Conservation (phyloP, 2,113 vertebrate species). For the Variabilichromis moorii region DNA sequence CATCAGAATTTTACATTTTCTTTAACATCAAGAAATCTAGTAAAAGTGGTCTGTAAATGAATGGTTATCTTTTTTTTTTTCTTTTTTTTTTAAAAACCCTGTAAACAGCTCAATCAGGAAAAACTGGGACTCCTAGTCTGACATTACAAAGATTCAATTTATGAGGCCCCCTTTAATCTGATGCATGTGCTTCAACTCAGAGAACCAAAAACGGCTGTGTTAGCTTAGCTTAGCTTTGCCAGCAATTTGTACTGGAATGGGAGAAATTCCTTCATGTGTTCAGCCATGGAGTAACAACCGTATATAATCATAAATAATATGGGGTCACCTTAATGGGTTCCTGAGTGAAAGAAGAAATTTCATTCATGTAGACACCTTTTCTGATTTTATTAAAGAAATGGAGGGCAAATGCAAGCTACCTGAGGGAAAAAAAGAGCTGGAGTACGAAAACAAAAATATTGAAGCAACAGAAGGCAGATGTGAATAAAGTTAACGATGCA, state of each 20-base stretch:
- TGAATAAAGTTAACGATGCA: not conserved
- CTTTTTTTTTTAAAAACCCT: fast-evolving
- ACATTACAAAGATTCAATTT: not conserved
- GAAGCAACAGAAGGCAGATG: not conserved
- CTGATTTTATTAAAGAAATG: not conserved
- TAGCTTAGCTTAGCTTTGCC: not conserved
- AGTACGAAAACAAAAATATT: not conserved
- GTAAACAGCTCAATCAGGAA: not conserved
- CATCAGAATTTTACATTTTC: not conserved
- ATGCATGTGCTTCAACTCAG: not conserved
- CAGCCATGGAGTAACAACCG: not conserved
- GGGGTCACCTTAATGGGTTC: not conserved
- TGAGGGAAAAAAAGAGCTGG: not conserved
- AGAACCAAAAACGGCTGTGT: not conserved
- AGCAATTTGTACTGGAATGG: not conserved
- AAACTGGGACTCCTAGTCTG: not conserved
- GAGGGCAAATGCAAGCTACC: not conserved
- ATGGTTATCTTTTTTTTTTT: not conserved
- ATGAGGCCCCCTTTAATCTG: not conserved
- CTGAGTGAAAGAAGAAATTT: not conserved
- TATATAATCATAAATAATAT: not conserved
- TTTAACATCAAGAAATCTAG: not conserved
- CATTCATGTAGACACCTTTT: not conserved
- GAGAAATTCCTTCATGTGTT: not conserved
- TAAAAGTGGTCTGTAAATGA: not conserved